Evolutionary conservation across 2,113 vertebrate species (phyloP).

Genomic region (Mirza zaza): DNA sequence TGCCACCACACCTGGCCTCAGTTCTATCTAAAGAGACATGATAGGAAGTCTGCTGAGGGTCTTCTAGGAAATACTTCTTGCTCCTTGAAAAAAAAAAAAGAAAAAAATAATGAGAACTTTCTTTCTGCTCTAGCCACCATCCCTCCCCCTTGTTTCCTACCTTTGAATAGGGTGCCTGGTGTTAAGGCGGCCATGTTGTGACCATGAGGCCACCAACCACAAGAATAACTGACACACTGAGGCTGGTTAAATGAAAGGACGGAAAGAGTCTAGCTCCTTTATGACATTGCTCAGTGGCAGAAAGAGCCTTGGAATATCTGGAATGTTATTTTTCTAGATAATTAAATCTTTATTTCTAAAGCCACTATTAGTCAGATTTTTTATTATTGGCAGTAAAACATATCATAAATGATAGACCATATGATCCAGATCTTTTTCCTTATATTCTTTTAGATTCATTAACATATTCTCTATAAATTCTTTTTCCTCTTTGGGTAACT

Average conservation of each 20-base stretch:
- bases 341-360: constrained; percentile 45
- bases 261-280: not conserved
- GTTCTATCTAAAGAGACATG: not conserved
- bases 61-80: not conserved
- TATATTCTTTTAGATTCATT: not conserved
- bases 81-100: not conserved
- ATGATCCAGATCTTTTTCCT: not conserved
- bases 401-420: not conserved
- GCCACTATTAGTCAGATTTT: not conserved
- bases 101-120: not conserved
- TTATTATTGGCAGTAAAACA: not conserved
- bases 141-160: not conserved
- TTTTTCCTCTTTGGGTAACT: not conserved
- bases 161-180: not conserved
- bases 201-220: not conserved
- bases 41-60: not conserved
- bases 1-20: too few relatives aligned
- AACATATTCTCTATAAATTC: not conserved
- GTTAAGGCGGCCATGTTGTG: not conserved
- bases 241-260: not conserved
- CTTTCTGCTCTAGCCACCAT: not conserved
- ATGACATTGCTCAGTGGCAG: not conserved
- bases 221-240: not conserved
- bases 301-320: not conserved
- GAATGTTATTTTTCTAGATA: not conserved